phyloP scores from a whole-genome alignment of 2,113 vertebrate genomes.

The Petrocephalus zakoni region DNA sequence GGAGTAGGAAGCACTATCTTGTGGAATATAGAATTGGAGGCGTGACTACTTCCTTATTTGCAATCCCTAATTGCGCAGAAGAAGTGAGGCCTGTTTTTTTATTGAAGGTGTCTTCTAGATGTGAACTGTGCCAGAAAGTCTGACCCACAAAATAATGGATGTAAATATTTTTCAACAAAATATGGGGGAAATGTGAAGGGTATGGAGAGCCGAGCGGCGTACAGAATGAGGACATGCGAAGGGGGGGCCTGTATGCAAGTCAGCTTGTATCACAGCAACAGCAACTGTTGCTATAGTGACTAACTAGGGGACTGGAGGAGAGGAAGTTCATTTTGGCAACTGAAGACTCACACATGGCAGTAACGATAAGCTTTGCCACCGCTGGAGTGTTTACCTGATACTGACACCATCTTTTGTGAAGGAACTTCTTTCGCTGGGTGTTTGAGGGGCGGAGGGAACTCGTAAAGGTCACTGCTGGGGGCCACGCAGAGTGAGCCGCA shows the following conservation, averaged over 20 bases:
- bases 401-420: not conserved
- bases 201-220: not conserved
- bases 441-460: not conserved
- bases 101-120: not conserved
- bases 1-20: not conserved
- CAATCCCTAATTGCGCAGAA: not conserved
- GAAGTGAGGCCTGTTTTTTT: not conserved
- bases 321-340: constrained; percentile 39
- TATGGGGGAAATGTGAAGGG: not conserved
- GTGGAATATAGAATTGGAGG: no score
- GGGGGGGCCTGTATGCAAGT: not conserved
- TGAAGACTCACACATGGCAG: constrained; percentile 1
- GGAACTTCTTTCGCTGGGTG: not conserved
- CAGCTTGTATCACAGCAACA: constrained; percentile 27
- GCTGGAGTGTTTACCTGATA: not conserved
- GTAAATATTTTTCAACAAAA: constrained; percentile 8
- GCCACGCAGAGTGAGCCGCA: not conserved
- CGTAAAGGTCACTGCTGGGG: not conserved
- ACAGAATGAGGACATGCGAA: not conserved
- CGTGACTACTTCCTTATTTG: not conserved
- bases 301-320: constrained; percentile 38
- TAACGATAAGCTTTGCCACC: not conserved
- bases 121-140: not conserved
- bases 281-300: constrained; percentile 62
- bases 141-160: not conserved